Conservation (phyloP, 2,888 invertebrate species). For the Nomada goodeniana region DNA sequence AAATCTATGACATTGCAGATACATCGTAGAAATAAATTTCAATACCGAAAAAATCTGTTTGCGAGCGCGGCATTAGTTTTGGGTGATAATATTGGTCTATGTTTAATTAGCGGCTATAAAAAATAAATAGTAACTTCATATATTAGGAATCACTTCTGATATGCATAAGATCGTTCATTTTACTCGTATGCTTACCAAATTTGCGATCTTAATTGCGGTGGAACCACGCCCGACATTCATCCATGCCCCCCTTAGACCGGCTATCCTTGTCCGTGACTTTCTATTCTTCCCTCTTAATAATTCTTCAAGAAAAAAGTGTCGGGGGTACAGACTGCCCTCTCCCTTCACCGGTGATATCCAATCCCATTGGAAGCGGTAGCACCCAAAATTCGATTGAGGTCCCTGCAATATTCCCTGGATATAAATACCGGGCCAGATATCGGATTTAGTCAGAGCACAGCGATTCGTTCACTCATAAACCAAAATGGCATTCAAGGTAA, state of each 20-base stretch:
- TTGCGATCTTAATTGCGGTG: slow-evolving; percentile 55
- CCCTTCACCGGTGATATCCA: slow-evolving; percentile 57
- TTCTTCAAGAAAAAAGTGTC: slow-evolving; percentile 61
- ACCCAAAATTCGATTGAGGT: slow-evolving; percentile 68
- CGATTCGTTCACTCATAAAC: slow-evolving; percentile 64
- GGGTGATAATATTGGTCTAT: not conserved
- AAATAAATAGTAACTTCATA: no score
- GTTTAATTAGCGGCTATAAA: no score
- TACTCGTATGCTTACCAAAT: slow-evolving; percentile 19
- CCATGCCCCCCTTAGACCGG: slow-evolving; percentile 51
- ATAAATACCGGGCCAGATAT: slow-evolving; percentile 73
- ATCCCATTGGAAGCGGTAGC: slow-evolving; percentile 60
- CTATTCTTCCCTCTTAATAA: slow-evolving; percentile 64
- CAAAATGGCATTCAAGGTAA: slow-evolving; percentile 79
- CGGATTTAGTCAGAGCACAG: slow-evolving; percentile 68
- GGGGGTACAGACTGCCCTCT: slow-evolving; percentile 59
- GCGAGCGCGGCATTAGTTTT: not conserved
- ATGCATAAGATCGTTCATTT: not conserved
- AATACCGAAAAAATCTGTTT: not conserved
- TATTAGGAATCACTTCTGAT: no score
- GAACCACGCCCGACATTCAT: slow-evolving; percentile 64
- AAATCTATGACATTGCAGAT: not conserved
- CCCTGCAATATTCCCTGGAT: slow-evolving; percentile 59
- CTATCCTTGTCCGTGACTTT: slow-evolving; percentile 58
- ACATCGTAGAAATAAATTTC: not conserved